Evolutionary conservation across 2,113 vertebrate genomes (phyloP), one percentile per base, ranked within the genome.

Genomic region (Alouatta palliata): DNA sequence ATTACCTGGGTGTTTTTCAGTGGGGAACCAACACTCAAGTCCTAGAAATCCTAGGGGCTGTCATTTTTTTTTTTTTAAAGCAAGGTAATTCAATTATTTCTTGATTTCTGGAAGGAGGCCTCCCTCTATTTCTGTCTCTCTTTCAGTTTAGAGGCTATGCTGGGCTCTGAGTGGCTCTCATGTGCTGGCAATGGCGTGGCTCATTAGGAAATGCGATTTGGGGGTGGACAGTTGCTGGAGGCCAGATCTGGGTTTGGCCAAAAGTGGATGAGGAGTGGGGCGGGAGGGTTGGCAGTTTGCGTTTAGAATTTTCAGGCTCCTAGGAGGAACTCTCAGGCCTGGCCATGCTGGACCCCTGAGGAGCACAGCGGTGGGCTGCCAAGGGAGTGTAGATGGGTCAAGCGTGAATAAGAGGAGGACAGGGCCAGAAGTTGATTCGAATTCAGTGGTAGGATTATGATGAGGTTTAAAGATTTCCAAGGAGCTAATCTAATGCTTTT

Each of bases 401-500:
- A 56, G 12, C 32, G 52, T 75, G 83, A 96, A 61, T 27, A 86
- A 45, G 49, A 14, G 52, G 58, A n/a, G 66, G 47, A 45, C 20
- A 14, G 30, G 73, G 47, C 49, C 40, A 93, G 79, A 92, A 75
- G 77, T 27, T 54, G 58, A 82, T 87, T 27, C 61, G 70, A 85
- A 91, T 30, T 82, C 9, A 3, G 35, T 17, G 73, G 88, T 25
- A 77, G 79, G 54, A 89, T 61, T 47, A 49, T 43, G 66, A 70
- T 77, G 68, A 91, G 19, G 84, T 87, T 89, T 77, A 73, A 92
- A 52, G 70, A 82, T 88, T 56, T 92, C 80, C 30, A 86, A 90
- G 82, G 61, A 71, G 43, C 37, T 52, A 85, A 86, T 93, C 40
- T 77, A 87, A 75, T 43, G n/a, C 32, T 61, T 96, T 92, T 85